phyloP scores from a whole-genome alignment of 2,888 invertebrate genomes.

The Carterocephalus palaemon region DNA sequence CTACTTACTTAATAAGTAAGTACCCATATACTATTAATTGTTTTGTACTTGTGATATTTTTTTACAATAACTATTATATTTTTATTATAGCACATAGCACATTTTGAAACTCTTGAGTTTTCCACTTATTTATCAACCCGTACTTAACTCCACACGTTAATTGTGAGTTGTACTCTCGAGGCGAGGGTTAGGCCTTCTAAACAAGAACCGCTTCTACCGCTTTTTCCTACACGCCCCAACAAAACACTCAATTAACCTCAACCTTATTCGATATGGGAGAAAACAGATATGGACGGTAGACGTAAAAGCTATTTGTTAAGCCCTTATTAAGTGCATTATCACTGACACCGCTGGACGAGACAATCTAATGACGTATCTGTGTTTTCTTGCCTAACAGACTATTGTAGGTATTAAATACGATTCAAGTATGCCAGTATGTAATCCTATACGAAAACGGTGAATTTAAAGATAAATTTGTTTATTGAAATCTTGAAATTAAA shows the following conservation, averaged over 20 bases:
- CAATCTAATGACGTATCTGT: slow-evolving; percentile 22
- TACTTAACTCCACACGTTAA: too few relatives aligned
- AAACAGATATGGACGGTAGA: slow-evolving; percentile 15
- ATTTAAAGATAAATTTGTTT: too few relatives aligned
- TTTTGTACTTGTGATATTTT: background rate
- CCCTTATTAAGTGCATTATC: slow-evolving; percentile 37
- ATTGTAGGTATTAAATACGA: too few relatives aligned
- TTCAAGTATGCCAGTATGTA: too few relatives aligned
- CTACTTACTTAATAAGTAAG: slow-evolving; percentile 11
- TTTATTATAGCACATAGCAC: too few relatives aligned
- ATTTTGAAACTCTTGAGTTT: too few relatives aligned
- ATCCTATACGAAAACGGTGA: too few relatives aligned
- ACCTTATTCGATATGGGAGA: slow-evolving; percentile 23
- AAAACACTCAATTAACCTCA: slow-evolving; percentile 23
- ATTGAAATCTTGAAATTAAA: too few relatives aligned
- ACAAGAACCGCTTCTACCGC: slow-evolving; percentile 8
- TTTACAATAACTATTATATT: too few relatives aligned
- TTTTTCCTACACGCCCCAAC: slow-evolving; percentile 14
- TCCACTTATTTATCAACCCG: too few relatives aligned
- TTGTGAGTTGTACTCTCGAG: too few relatives aligned
- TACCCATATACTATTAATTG: background rate
- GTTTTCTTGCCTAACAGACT: too few relatives aligned
- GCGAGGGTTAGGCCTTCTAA: slow-evolving; percentile 3
- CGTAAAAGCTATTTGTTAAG: slow-evolving; percentile 36
- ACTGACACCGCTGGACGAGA: slow-evolving; percentile 30